Evolutionary conservation across 2,888 invertebrate species (phyloP).

Genomic region (Cryptosula pallasiana): DNA sequence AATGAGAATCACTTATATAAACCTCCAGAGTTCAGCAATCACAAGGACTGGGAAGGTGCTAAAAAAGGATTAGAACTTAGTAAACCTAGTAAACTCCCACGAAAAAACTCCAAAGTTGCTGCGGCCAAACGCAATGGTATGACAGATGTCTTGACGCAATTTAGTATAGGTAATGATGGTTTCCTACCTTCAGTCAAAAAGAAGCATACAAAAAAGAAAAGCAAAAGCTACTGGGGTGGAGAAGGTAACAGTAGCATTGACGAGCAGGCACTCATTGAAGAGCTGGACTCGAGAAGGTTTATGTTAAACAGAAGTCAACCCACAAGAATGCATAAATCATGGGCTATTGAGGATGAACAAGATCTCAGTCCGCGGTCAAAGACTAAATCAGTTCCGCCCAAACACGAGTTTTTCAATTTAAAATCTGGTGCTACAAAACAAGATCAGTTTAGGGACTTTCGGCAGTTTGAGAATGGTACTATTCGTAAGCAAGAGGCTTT

Average conservation of each 20-base stretch:
- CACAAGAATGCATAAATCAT: background rate
- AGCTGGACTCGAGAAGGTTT: constrained; percentile 20
- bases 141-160: constrained; percentile 40
- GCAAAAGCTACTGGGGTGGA: background rate
- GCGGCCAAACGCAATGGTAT: constrained; percentile 30
- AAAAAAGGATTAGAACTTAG: constrained; percentile 23
- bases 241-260: background rate
- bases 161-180: constrained; percentile 43
- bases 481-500: constrained; percentile 39
- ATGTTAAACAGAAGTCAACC: constrained; percentile 9
- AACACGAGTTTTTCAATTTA: constrained; percentile 19
- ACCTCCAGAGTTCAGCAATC: constrained; percentile 29
- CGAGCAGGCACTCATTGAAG: constrained; percentile 17
- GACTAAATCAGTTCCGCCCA: background rate
- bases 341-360: constrained; percentile 22
- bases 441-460: constrained; percentile 42
- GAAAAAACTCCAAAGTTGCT: background rate
- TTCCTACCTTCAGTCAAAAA: constrained; percentile 33
- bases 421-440: constrained; percentile 40
- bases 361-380: background rate
- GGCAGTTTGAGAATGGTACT: constrained; percentile 39
- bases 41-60: constrained; percentile 35
- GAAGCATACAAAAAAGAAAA: background rate
- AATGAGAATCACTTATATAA: constrained; percentile 41
- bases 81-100: background rate